Evolutionary conservation across 2,888 invertebrate species (phyloP), one percentile per base, ranked within the genome.

Genomic region (Watsonalla cultraria): DNA sequence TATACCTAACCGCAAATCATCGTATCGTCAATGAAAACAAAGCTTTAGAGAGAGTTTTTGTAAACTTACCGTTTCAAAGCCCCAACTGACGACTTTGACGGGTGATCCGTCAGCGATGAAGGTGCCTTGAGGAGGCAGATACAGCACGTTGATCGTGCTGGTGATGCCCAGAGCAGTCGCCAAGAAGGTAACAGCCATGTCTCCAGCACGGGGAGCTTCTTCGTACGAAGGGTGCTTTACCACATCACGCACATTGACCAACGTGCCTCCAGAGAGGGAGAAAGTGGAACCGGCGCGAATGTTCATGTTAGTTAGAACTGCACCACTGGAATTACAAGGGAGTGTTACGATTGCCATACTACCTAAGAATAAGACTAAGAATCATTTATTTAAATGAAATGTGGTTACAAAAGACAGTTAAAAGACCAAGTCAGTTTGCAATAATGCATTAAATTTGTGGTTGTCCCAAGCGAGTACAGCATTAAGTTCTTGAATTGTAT

Each of bases 261-360:
- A 7, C 2, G 48, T 51, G 0, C 84, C 85, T 0, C 85, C 84
- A 0, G 53, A 4, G 47, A 84, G 34, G 54, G 82, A 82, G 62
- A 70, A 62, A 4, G 81, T 74, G 2, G 85, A 84, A 0, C 85
- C 85, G 5, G 80, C 85, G 8, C 84, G 76, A 14, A 82, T 33
- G 8, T 55, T 35, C 64, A 82, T 70, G 57, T 78, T 75, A 0
- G 42, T 7, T 0, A 74, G 11, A 8, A 53, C 52, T 6, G 74
- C 77, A 33, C 75, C 82, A 6, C 84, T 85, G 65, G 6, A 56
- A 48, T 52, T n/a, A 46, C 34, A 47, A 9, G 15, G 46, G n/a
- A 42, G 13, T 35, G 24, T 24, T 24, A 24, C 24, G 24, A 24
- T 24, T 24, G 24, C 24, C 24, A 24, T 24, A 24, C 24, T 24